Evolutionary conservation across 2,113 vertebrate species (phyloP).

Genomic region (Neomonachus schauinslandi): DNA sequence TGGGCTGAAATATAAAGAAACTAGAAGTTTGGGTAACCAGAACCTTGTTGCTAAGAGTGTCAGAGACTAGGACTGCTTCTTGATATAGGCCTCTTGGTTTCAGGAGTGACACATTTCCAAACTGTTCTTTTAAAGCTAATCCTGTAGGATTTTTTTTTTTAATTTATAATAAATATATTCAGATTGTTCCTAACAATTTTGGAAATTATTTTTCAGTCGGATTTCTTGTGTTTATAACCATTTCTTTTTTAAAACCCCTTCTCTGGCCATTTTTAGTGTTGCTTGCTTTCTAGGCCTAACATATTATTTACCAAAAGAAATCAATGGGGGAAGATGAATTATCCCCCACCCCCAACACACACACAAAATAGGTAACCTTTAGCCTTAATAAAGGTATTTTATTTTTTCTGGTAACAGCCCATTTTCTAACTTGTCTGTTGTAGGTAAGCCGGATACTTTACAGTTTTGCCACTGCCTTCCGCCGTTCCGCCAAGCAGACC

Average conservation of each 20-base stretch:
- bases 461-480: constrained; percentile 98
- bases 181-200: background rate
- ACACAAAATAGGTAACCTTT: background rate
- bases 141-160: background rate
- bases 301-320: constrained; percentile 37
- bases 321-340: background rate
- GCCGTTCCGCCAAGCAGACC: constrained; percentile 94
- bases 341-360: background rate
- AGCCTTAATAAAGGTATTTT: constrained; percentile 21
- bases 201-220: constrained; percentile 24
- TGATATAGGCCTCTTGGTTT: background rate
- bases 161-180: background rate
- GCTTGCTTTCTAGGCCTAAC: background rate
- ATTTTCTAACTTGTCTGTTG: constrained; percentile 67
- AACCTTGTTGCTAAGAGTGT: background rate
- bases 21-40: background rate
- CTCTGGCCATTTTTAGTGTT: constrained; percentile 19
- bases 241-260: background rate
- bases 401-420: constrained; percentile 38
- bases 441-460: constrained; percentile 98
- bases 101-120: background rate
- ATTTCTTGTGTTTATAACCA: background rate
- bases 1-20: background rate
- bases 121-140: background rate
- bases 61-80: background rate